Percentiles rank a stretch among this genome's conserved stretches.
These are phyloP conservation scores for Propithecus coquereli DNA, from an alignment of 2,113 vertebrate species.

Conservation along the genomic window DNA sequence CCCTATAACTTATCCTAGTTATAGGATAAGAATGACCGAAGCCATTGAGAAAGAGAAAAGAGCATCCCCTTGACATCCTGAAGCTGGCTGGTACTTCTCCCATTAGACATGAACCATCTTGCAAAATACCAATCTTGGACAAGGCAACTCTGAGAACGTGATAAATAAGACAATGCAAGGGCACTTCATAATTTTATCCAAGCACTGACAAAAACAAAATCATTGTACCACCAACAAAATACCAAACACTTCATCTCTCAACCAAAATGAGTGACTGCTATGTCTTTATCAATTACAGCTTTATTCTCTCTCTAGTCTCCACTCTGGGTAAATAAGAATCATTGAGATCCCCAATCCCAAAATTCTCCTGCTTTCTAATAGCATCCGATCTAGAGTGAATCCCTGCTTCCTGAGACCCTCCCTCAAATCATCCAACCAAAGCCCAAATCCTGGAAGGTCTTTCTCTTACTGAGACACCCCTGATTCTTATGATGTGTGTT, in stretches of 20 bases:
- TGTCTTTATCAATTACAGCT: background rate
- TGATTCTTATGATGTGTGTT: background rate
- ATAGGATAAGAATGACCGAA: background rate
- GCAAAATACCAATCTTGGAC: background rate
- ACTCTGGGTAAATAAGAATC: background rate
- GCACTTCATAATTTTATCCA: background rate
- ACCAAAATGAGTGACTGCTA: background rate
- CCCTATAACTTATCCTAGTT: no score
- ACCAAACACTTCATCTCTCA: background rate
- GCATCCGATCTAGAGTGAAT: background rate
- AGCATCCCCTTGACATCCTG: background rate
- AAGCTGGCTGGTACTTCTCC: background rate
- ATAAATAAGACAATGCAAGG: background rate
- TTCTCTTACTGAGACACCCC: background rate
- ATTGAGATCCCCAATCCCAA: no score
- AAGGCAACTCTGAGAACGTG: background rate
- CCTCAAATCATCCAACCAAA: background rate
- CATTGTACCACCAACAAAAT: background rate
- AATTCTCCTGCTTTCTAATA: background rate
- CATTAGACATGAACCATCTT: background rate
- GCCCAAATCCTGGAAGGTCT: background rate
- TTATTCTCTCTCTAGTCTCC: background rate
- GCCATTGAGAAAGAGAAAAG: background rate
- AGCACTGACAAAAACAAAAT: background rate
- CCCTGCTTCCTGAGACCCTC: background rate